Percentiles rank a stretch among this genome's conserved stretches.
phyloP scores from a whole-genome alignment of 2,797 vertebrate genomes.

The Danionella dracula region DNA sequence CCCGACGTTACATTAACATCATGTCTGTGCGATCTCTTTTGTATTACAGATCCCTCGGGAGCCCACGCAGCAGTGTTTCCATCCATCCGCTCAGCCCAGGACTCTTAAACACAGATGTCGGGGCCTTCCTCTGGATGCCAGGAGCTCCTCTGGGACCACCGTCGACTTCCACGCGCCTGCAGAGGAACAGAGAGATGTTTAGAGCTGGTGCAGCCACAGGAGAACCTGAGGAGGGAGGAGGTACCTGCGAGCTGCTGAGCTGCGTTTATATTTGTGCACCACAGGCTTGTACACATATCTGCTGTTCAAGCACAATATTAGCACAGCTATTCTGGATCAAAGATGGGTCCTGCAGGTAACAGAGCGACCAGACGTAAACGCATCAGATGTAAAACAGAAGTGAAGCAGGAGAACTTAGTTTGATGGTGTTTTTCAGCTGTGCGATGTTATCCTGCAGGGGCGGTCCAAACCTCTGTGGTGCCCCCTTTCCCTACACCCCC shows the following conservation, averaged over 20 bases:
- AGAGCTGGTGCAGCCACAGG: constrained; percentile 34
- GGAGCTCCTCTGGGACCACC: background rate
- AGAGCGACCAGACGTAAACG: constrained; percentile 2
- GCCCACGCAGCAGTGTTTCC: background rate
- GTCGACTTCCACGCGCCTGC: background rate
- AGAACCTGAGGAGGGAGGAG: constrained; percentile 12
- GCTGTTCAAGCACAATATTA: constrained; percentile 46
- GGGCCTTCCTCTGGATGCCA: constrained; percentile 1
- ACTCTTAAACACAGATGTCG: constrained; percentile 41
- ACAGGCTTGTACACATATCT: constrained; percentile 27
- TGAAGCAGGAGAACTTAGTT: background rate
- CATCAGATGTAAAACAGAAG: constrained; percentile 15
- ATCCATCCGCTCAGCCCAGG: constrained; percentile 24
- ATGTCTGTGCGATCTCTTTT: background rate
- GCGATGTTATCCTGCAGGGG: too few species aligned
- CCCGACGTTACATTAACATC: constrained; percentile 25
- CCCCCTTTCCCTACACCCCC: too few species aligned
- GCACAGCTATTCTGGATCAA: constrained; percentile 46
- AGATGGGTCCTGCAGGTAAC: constrained; percentile 11
- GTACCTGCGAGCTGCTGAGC: constrained; percentile 23
- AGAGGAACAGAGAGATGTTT: constrained; percentile 37
- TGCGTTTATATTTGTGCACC: constrained; percentile 37
- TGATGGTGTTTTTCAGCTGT: too few species aligned
- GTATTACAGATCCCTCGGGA: constrained; percentile 13
- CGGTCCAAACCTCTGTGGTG: too few species aligned